phyloP scores from a whole-genome alignment of 2,113 vertebrate species.

The Paramisgurnus dabryanus region DNA sequence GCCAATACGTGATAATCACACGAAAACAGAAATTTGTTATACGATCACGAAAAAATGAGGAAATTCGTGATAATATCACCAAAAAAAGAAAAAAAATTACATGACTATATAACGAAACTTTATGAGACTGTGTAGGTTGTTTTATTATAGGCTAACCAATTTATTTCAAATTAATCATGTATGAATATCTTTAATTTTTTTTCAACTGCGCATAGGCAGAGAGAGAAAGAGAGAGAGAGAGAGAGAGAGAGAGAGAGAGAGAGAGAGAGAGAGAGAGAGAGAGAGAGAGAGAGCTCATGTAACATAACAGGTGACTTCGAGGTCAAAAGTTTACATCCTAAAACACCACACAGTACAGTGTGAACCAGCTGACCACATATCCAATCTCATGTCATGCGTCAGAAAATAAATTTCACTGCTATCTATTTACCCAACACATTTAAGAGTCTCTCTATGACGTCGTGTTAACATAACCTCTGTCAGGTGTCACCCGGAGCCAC shows the following conservation, averaged over 20 bases:
- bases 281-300: conserved; percentile 26
- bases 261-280: background rate
- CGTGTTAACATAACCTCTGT: background rate
- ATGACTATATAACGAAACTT: no score
- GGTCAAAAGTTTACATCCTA: conserved; percentile 22
- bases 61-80: no score
- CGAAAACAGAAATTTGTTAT: no score
- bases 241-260: background rate
- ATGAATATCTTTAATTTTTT: no score
- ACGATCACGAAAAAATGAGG: no score
- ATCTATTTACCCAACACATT: conserved; percentile 23
- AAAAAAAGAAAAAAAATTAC: no score
- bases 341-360: conserved; percentile 10
- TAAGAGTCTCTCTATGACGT: background rate
- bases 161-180: no score
- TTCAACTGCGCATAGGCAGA: background rate
- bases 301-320: conserved; percentile 30
- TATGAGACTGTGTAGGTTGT: no score
- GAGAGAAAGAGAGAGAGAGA: no score
- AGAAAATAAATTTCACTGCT: conserved; percentile 21
- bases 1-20: no score
- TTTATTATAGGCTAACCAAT: no score
- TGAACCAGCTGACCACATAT: conserved; percentile 29
- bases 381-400: background rate
- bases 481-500: background rate